Conservation (phyloP, 2,113 vertebrate species). For the Apus apus region DNA sequence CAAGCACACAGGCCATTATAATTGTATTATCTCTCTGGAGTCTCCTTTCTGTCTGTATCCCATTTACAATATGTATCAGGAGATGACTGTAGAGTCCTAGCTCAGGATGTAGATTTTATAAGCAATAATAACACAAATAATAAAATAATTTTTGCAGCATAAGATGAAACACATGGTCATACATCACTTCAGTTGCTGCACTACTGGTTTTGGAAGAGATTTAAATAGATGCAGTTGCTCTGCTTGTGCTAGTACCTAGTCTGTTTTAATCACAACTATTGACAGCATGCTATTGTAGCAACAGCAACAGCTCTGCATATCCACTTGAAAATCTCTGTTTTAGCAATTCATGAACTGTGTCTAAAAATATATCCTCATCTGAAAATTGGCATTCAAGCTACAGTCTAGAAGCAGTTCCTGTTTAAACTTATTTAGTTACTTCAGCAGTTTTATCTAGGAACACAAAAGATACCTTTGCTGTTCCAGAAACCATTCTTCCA, state of each 20-base stretch:
- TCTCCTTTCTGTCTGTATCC: neutral
- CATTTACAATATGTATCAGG: neutral
- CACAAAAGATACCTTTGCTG: neutral
- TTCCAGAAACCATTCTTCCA: neutral
- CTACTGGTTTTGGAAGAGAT: neutral
- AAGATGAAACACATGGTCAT: neutral
- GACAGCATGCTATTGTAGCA: neutral
- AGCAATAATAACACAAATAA: neutral
- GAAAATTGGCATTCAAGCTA: neutral
- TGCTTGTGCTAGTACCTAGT: neutral
- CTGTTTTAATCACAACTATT: neutral
- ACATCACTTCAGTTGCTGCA: neutral
- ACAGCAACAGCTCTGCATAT: neutral
- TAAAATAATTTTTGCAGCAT: neutral
- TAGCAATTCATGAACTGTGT: neutral
- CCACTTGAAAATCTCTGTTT: neutral
- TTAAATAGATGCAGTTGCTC: neutral
- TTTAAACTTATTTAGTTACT: neutral
- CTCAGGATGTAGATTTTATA: neutral
- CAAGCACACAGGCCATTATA: neutral
- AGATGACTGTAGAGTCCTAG: neutral
- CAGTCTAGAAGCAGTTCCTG: neutral
- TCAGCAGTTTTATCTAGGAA: neutral
- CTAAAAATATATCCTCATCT: slow-evolving; percentile 16
- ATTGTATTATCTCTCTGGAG: neutral